Evolutionary conservation across 2,888 invertebrate species (phyloP).

Genomic region (Cephus sareptanus): DNA sequence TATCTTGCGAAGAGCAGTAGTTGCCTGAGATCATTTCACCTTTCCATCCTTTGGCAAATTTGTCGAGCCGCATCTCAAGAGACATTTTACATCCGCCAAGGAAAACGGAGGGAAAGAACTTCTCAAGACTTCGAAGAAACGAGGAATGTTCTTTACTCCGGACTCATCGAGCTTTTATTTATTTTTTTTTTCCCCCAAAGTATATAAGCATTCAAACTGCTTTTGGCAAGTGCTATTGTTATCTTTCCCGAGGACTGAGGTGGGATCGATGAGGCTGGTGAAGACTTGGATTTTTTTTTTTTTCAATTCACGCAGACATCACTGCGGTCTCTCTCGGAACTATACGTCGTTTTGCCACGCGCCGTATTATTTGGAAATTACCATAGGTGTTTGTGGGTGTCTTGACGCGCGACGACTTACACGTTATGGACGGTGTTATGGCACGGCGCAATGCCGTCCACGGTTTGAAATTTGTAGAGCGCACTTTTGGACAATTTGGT

Average conservation of each 20-base stretch:
- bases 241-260: background rate
- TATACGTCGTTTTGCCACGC: too few relatives aligned
- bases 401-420: too few relatives aligned
- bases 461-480: too few relatives aligned
- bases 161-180: background rate
- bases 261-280: background rate
- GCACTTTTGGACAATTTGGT: too few relatives aligned
- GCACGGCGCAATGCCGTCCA: too few relatives aligned
- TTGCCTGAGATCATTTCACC: background rate
- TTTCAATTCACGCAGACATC: background rate
- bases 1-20: background rate
- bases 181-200: background rate
- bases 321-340: too few relatives aligned
- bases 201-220: background rate
- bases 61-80: background rate
- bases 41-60: background rate
- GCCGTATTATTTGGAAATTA: too few relatives aligned
- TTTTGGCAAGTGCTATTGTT: background rate
- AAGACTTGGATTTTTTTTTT: background rate
- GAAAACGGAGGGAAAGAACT: background rate
- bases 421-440: too few relatives aligned
- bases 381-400: too few relatives aligned
- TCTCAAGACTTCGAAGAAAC: background rate
- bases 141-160: background rate
- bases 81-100: background rate